A percentile compares a stretch with the other conserved stretches of the same genome.
Evolutionary conservation across 2,797 vertebrate species (phyloP).

Genomic region (Tachyglossus aculeatus): DNA sequence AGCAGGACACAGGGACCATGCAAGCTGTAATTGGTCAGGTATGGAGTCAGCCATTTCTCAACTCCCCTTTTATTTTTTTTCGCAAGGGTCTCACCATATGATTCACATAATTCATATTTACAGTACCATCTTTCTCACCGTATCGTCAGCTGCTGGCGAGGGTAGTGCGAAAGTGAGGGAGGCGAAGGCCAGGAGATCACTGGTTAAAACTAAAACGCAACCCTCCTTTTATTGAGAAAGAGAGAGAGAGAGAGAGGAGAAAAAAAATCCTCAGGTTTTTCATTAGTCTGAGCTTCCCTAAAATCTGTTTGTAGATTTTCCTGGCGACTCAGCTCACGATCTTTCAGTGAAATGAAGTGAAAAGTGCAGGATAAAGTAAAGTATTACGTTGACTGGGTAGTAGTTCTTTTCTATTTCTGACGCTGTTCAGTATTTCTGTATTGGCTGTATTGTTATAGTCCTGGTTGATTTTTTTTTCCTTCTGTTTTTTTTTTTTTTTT

Average conservation of each 20-base stretch:
- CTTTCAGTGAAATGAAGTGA: conserved; percentile 62
- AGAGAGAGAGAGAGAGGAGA: neutral
- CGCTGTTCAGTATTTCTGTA: conserved; percentile 66
- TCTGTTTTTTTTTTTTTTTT: neutral
- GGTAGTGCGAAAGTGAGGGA: conserved; percentile 67
- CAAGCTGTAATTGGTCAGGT: conserved; percentile 89
- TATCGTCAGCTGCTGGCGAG: conserved; percentile 74
- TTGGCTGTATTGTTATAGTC: conserved; percentile 56
- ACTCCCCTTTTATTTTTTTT: conserved; percentile 77
- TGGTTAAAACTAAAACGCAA: conserved; percentile 66
- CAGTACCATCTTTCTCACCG: conserved; percentile 79
- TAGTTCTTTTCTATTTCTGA: conserved; percentile 54
- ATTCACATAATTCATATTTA: conserved; percentile 86
- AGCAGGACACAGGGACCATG: conserved; percentile 84
- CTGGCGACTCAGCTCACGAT: conserved; percentile 38
- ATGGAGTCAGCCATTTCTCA: conserved; percentile 87
- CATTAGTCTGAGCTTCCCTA: conserved; percentile 55
- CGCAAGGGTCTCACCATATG: conserved; percentile 79
- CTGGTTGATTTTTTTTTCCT: conserved; percentile 11
- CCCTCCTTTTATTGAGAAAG: conserved; percentile 46
- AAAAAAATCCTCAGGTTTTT: conserved; percentile 29
- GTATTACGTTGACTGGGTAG: conserved; percentile 56
- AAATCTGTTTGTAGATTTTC: conserved; percentile 54
- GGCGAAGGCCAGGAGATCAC: conserved; percentile 63
- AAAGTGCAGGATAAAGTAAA: conserved; percentile 61